Base-by-base conservation (phyloP, 1,140 invertebrate species). In the Drosophila pseudoobscura region DNA sequence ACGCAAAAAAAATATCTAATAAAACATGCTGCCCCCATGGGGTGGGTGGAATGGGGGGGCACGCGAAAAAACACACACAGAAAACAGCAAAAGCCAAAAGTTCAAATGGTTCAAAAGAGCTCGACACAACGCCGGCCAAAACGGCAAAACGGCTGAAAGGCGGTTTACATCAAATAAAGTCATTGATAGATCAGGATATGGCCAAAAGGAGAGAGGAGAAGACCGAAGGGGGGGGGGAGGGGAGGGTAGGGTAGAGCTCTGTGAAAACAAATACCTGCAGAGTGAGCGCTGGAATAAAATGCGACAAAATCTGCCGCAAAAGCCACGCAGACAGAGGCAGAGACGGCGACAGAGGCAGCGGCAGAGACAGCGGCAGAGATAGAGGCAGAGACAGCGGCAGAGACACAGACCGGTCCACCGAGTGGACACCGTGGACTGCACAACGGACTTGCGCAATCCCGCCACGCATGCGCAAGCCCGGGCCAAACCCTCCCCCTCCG, bases 141-240 rank as follows among this genome's bases (percentile, higher is more conserved):
- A 26, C 15, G 24, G 20, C 29, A 31, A 35, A 39, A 45, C 50
- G 66, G 51, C 72, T 62, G 51, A 62, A 2, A 43, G 76, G 66
- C 82, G 82, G 82, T 76, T 73, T 75, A 88, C 83, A 83, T 87
- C 82, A 87, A 87, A 87, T 87, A 87, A 69, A 88, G 71, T 55
- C 63, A 85, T 74, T 74, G 69, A 47, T 56, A 50, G 43, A 71
- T 20, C 56, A 58, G 53, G 57, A 64, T 65, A 64, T 39, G 35
- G 35, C 63, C 55, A 31, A 64, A 17, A 35, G 57, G 72, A 4
- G 24, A 7, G 24, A 7, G 20, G 35, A 5, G 24, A 5, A 26
- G 24, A 5, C 7, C 2, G 7, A 7, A 3, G 24, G 3, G 20
- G 35, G 0, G 24, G 24, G 5, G 7, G 8, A 3, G 24, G 3